Conservation (phyloP, 1,140 invertebrate genomes). For the Bathynomus jamesi region DNA sequence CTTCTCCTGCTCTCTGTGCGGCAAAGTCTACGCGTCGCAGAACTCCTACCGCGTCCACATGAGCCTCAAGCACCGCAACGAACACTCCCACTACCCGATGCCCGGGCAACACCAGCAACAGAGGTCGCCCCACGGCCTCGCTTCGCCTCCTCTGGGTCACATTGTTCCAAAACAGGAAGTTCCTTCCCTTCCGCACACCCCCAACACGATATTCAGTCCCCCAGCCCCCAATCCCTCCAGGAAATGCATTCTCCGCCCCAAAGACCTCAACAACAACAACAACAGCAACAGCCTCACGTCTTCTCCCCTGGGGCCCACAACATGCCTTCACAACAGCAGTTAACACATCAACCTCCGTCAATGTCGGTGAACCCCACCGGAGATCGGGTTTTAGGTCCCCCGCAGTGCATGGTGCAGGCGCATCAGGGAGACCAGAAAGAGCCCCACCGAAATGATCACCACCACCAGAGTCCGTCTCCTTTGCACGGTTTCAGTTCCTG, state of each 20-base stretch:
- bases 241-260: background rate
- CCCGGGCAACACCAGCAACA: background rate
- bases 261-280: background rate
- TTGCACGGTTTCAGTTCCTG: background rate
- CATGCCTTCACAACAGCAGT: background rate
- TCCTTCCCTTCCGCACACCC: background rate
- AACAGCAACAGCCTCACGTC: background rate
- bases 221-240: background rate
- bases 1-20: constrained; percentile 29
- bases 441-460: background rate
- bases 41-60: constrained; percentile 32
- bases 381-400: background rate
- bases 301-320: background rate
- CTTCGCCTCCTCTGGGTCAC: background rate
- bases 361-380: background rate
- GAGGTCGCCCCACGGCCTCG: background rate
- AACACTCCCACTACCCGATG: background rate
- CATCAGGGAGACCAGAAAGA: background rate
- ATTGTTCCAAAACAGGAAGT: background rate
- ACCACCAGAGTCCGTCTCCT: background rate
- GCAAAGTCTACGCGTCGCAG: constrained; percentile 32
- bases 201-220: background rate
- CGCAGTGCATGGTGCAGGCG: background rate
- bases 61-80: constrained; percentile 30
- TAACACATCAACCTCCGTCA: background rate